Base-by-base conservation (phyloP, 2,888 invertebrate genomes). In the Hypomecis punctinalis region DNA sequence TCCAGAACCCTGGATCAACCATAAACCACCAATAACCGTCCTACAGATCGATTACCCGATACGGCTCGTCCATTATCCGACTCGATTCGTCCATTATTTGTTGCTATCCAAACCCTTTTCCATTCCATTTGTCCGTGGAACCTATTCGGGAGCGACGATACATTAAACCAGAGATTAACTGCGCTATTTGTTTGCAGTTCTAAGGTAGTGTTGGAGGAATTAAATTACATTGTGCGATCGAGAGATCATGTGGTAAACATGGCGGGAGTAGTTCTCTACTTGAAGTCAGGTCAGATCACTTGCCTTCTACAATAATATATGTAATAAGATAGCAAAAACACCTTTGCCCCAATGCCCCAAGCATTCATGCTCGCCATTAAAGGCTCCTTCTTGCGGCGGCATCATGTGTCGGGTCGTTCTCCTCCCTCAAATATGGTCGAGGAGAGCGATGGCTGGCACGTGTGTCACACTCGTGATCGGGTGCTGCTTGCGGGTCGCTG, bases 101-200 rank as follows among this genome's bases (percentile, higher is more conserved):
- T 90, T 83, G 81, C 84, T 76, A 82, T 82, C 83, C 74, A 78
- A 81, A 85, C 90, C 90, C 89, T 90, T 90, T 90, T 90, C 90
- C 90, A 72, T 83, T 76, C 85, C 89, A 90, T 90, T 90, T 90
- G 82, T 88, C 80, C 75, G 64, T 76, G 73, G 74, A 79, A 85
- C 84, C 85, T 83, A 85, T 86, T 88, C 78, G 76, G 81, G 81
- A 79, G 81, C 80, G 82, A 85, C 89, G 86, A 89, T 88, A 89
- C 87, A 90, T 89, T 89, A 79, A 86, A 82, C 86, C 84, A 86
- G 78, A 85, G 88, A 90, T 90, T 88, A 88, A 90, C 84, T 85
- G 78, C 76, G 81, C 84, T 78, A 86, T 89, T 87, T 87, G 86
- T 88, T 85, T 82, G 83, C 81, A 73, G 62, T 63, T 56, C 68